Evolutionary conservation across 2,113 vertebrate species (phyloP).

Genomic region (Numenius arquata): DNA sequence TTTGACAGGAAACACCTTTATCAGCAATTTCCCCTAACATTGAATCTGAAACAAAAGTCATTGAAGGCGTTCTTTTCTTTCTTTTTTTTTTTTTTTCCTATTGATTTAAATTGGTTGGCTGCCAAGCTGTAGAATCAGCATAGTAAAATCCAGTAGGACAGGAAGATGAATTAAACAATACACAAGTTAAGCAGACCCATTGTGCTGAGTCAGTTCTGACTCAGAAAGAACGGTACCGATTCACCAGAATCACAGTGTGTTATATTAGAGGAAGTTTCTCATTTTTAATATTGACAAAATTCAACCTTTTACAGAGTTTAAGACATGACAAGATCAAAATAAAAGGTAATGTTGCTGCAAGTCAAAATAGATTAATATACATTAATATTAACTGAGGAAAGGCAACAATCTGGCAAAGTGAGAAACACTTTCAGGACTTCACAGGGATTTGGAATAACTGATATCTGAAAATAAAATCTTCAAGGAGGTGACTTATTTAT

Average conservation of each 20-base stretch:
- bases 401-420: not conserved
- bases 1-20: not conserved
- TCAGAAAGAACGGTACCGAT: not conserved
- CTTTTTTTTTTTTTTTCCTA: not conserved
- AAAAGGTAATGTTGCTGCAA: not conserved
- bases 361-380: not conserved
- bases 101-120: not conserved
- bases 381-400: not conserved
- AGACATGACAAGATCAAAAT: not conserved
- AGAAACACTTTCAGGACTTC: not conserved
- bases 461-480: not conserved
- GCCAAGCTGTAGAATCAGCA: not conserved
- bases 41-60: not conserved
- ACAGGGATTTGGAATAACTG: not conserved
- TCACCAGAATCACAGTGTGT: not conserved
- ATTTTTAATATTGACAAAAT: not conserved
- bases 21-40: not conserved
- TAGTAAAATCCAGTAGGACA: not conserved
- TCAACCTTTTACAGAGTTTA: not conserved
- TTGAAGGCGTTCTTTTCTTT: not conserved
- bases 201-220: constrained; percentile 32
- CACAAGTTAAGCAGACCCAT: not conserved
- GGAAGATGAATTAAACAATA: not conserved
- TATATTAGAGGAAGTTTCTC: not conserved
- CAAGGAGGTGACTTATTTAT: not conserved